These are phyloP conservation scores for Diadumene lineata DNA, from an alignment of 92 coral and sea anemone species.

Conservation along the genomic window DNA sequence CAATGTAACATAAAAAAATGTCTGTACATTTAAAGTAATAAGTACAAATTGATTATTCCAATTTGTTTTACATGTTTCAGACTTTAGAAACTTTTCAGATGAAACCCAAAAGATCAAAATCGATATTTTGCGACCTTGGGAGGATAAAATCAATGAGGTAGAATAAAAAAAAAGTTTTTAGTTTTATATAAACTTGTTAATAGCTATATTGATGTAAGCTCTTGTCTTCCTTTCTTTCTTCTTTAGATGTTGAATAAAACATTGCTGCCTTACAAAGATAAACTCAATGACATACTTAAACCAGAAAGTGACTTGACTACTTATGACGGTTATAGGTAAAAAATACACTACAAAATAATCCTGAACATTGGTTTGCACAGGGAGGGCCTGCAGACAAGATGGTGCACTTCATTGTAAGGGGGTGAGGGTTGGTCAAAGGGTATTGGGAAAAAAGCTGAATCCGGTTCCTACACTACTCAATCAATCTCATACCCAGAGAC, in stretches of 20 bases:
- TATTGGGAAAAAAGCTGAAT: too few relatives aligned
- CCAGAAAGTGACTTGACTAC: conserved; percentile 36
- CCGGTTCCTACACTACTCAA: too few relatives aligned
- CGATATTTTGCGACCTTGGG: conserved; percentile 41
- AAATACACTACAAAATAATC: background rate
- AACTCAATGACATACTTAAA: conserved; percentile 36
- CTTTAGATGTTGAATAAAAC: conserved; percentile 25
- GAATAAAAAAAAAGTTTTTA: too few relatives aligned
- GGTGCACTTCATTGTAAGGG: too few relatives aligned
- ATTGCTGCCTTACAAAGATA: conserved; percentile 30
- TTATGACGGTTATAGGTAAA: conserved; percentile 59
- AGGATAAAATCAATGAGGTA: conserved; percentile 49
- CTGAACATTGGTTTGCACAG: too few relatives aligned
- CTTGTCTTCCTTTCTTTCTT: background rate
- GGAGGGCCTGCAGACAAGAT: background rate
- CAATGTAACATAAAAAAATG: background rate
- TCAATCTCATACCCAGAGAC: too few relatives aligned
- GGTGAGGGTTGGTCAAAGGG: too few relatives aligned
- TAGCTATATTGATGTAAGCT: background rate
- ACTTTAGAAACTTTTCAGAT: conserved; percentile 41
- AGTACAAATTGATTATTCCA: background rate
- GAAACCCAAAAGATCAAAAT: conserved; percentile 14
- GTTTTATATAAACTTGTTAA: background rate
- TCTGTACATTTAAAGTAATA: background rate
- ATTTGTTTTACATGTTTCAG: conserved; percentile 12